These are phyloP conservation scores for Drosophila orena DNA, from an alignment of 1,140 invertebrate species.

Conservation along the genomic window DNA sequence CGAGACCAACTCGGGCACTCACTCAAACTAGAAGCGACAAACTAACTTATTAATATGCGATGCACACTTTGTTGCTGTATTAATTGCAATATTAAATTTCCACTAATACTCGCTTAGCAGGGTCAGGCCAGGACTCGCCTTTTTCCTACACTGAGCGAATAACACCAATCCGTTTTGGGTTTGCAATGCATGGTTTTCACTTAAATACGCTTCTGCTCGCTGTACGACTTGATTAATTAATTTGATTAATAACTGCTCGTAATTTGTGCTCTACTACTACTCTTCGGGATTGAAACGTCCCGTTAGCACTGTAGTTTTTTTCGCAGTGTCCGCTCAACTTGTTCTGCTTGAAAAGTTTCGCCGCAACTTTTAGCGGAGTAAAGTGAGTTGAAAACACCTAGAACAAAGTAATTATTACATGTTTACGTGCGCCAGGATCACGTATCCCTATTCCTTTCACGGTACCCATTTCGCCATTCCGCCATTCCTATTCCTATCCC, in stretches of 20 bases:
- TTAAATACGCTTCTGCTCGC: too few species aligned
- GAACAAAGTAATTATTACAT: slow-evolving; percentile 67
- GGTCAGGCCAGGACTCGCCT: slow-evolving; percentile 25
- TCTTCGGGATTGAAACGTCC: background rate
- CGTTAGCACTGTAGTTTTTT: background rate
- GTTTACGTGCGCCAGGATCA: slow-evolving; percentile 55
- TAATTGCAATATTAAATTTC: slow-evolving; percentile 84
- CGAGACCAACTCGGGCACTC: slow-evolving; percentile 22
- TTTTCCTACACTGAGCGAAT: slow-evolving; percentile 4
- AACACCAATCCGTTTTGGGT: background rate
- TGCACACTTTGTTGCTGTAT: slow-evolving; percentile 82
- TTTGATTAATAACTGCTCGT: too few species aligned
- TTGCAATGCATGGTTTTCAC: too few species aligned
- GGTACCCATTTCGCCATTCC: background rate
- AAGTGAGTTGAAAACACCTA: slow-evolving; percentile 56
- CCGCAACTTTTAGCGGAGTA: slow-evolving; percentile 45
- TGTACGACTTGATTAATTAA: too few species aligned
- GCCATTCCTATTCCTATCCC: slow-evolving; percentile 5
- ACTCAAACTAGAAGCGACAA: slow-evolving; percentile 58
- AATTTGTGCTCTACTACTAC: too few species aligned
- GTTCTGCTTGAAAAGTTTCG: slow-evolving; percentile 45
- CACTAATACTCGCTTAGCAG: slow-evolving; percentile 80
- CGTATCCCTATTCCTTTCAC: slow-evolving; percentile 9
- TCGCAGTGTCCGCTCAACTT: slow-evolving; percentile 10
- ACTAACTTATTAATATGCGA: slow-evolving; percentile 82